These are phyloP conservation scores for Coptotermes formosanus DNA, from an alignment of 1,140 invertebrate species.

Conservation along the genomic window DNA sequence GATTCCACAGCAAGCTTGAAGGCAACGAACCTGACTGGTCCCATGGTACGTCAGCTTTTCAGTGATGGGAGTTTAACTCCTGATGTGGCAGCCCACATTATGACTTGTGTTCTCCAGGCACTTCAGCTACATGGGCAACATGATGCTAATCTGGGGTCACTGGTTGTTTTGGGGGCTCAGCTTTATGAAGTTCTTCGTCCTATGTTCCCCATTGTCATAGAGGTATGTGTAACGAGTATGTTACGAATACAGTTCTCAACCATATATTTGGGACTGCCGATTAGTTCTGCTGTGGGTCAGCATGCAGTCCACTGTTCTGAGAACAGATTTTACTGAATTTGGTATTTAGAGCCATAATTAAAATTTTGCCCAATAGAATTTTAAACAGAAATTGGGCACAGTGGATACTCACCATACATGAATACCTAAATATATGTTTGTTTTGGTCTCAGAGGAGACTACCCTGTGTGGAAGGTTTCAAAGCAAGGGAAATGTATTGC, in stretches of 20 bases:
- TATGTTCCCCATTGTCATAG: constrained; percentile 65
- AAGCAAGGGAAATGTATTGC: too few relatives aligned
- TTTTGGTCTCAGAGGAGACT: too few relatives aligned
- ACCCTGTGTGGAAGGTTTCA: too few relatives aligned
- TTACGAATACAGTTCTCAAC: not conserved
- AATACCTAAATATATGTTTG: too few relatives aligned
- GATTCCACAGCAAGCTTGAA: constrained; percentile 78
- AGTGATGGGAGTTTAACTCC: constrained; percentile 60
- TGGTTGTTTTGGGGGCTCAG: constrained; percentile 63
- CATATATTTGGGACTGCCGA: not conserved
- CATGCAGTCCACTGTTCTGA: too few relatives aligned
- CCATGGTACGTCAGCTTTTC: constrained; percentile 60
- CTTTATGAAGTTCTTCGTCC: constrained; percentile 79
- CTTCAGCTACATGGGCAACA: constrained; percentile 80
- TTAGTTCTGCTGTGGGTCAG: not conserved
- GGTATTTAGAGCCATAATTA: not conserved
- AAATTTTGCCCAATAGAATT: not conserved
- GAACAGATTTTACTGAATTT: not conserved
- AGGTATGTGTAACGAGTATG: constrained; percentile 37
- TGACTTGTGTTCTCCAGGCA: constrained; percentile 71
- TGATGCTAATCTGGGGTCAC: constrained; percentile 69
- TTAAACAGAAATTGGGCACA: not conserved
- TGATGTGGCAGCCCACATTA: constrained; percentile 65
- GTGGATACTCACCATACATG: not conserved
- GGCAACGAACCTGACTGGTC: constrained; percentile 67